A percentile compares a stretch with the other conserved stretches of the same genome.
phyloP scores from a whole-genome alignment of 2,113 vertebrate genomes.

The Osmerus eperlanus region DNA sequence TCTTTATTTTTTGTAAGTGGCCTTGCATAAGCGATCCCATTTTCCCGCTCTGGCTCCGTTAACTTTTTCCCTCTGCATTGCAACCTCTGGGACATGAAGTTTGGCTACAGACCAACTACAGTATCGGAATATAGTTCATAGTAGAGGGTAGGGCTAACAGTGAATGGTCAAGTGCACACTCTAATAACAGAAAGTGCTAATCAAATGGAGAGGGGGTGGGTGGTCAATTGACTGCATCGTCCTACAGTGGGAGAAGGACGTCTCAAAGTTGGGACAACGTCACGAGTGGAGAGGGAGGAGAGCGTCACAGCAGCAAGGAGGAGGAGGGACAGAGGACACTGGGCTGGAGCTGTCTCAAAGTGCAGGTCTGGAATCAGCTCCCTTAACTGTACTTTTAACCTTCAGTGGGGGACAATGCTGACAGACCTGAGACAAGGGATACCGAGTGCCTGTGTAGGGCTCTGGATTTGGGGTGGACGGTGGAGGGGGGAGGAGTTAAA shows the following conservation, averaged over 20 bases:
- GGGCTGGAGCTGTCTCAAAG: conserved; percentile 20
- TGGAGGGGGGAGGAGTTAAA: neutral
- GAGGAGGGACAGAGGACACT: conserved; percentile 22
- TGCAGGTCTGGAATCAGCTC: conserved; percentile 28
- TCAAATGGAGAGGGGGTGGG: conserved; percentile 38
- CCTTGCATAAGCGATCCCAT: conserved; percentile 53
- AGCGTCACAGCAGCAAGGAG: neutral
- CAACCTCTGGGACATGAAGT: conserved; percentile 41
- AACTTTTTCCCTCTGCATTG: neutral
- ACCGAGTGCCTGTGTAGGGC: conserved; percentile 10
- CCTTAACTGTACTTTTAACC: no score
- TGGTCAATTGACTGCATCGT: conserved; percentile 8
- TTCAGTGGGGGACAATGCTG: no score
- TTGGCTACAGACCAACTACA: conserved; percentile 52
- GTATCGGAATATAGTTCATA: conserved; percentile 50
- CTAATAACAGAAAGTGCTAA: conserved; percentile 57
- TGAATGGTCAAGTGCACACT: conserved; percentile 57
- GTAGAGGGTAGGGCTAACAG: conserved; percentile 61
- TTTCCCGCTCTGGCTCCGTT: conserved; percentile 18
- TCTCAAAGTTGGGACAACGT: conserved; percentile 14
- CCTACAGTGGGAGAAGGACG: conserved; percentile 7
- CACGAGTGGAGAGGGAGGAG: conserved; percentile 31
- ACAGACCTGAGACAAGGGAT: no score
- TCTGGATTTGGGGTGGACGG: neutral
- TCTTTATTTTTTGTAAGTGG: conserved; percentile 56